Conservation (phyloP, 2,888 invertebrate species). For the Horisme vitalbata region DNA sequence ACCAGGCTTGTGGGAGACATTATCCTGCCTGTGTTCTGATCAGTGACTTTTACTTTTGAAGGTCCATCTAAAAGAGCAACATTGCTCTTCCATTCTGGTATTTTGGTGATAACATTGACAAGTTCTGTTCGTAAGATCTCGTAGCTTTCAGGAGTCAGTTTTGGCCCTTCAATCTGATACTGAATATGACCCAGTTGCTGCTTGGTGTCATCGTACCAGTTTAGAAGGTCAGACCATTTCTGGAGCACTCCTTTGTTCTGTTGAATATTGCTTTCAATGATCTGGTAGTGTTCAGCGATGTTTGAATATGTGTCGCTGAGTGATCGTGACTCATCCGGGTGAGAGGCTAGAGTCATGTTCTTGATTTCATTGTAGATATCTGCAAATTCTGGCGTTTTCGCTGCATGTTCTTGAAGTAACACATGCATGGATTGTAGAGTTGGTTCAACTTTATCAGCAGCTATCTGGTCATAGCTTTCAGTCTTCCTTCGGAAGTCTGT, state of each 20-base stretch:
- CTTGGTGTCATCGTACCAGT: conserved; percentile 91
- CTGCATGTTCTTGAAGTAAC: conserved; percentile 92
- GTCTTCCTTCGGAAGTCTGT: conserved; percentile 87
- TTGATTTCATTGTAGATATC: conserved; percentile 93
- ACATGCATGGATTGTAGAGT: conserved; percentile 90
- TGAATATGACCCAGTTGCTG: conserved; percentile 91
- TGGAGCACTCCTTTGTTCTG: conserved; percentile 89
- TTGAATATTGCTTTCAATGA: conserved; percentile 87
- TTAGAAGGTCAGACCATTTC: conserved; percentile 92
- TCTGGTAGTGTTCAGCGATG: conserved; percentile 90
- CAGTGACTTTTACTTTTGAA: conserved; percentile 86
- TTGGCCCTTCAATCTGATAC: conserved; percentile 90
- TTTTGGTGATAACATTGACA: conserved; percentile 85
- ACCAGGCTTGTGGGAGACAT: conserved; percentile 88
- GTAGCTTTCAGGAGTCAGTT: conserved; percentile 87
- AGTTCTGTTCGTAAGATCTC: conserved; percentile 87
- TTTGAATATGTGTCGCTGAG: conserved; percentile 89
- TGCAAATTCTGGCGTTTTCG: conserved; percentile 90
- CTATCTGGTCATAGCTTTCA: conserved; percentile 90
- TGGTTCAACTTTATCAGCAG: conserved; percentile 90
- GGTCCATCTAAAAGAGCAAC: conserved; percentile 87
- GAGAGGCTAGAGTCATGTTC: conserved; percentile 86
- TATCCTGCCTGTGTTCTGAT: conserved; percentile 87
- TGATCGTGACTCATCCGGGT: conserved; percentile 88
- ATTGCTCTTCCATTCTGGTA: conserved; percentile 87